Conservation (phyloP, 2,888 invertebrate genomes). For the Thalpophila matura region DNA sequence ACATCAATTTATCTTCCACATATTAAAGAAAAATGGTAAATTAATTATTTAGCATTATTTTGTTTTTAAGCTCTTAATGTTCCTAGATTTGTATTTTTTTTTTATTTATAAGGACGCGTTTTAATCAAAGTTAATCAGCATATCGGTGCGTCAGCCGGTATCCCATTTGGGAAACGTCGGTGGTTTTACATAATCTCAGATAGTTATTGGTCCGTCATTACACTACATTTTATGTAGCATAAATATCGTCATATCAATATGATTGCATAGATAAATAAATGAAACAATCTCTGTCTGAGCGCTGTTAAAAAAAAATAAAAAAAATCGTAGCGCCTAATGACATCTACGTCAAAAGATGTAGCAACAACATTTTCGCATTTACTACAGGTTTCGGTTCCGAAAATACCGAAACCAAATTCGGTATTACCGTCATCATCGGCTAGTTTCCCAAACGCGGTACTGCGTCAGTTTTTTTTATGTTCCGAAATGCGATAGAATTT, state of each 20-base stretch:
- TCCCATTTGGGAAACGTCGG: constrained; percentile 32
- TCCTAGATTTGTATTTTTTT: constrained; percentile 87
- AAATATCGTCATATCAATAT: too few relatives aligned
- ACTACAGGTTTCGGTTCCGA: background rate
- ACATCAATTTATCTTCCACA: constrained; percentile 69
- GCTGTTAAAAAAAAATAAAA: too few relatives aligned
- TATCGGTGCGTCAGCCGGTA: constrained; percentile 55
- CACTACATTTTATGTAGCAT: too few relatives aligned
- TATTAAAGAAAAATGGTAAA: constrained; percentile 51
- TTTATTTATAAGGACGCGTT: constrained; percentile 67
- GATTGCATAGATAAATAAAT: too few relatives aligned
- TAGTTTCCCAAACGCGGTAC: constrained; percentile 33
- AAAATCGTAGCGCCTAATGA: too few relatives aligned
- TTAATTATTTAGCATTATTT: constrained; percentile 85
- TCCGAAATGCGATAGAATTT: constrained; percentile 71
- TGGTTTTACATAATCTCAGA: background rate
- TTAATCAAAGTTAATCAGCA: constrained; percentile 43
- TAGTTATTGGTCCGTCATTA: too few relatives aligned
- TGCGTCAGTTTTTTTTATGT: constrained; percentile 57
- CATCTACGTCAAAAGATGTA: too few relatives aligned
- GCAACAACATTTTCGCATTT: background rate
- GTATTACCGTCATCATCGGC: background rate
- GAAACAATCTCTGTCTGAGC: too few relatives aligned
- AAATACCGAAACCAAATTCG: accelerated
- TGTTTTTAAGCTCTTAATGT: constrained; percentile 87